Conservation (phyloP, 2,797 vertebrate species). For the Erpetoichthys calabaricus region DNA sequence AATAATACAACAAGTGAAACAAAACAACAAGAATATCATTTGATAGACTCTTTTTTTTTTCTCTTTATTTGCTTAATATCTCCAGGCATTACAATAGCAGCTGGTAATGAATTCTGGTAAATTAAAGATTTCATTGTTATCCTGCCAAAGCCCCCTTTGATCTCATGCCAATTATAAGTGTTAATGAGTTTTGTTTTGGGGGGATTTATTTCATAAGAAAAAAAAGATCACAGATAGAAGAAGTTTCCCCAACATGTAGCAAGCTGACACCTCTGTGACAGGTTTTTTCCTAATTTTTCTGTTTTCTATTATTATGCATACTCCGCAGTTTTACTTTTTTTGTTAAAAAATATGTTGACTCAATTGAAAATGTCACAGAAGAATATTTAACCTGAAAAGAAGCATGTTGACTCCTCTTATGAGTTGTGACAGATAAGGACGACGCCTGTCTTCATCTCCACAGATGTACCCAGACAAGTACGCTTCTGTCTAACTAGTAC, state of each 20-base stretch:
- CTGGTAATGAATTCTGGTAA: constrained; percentile 58
- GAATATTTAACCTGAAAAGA: constrained; percentile 93
- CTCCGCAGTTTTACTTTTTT: constrained; percentile 76
- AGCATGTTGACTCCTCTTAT: constrained; percentile 88
- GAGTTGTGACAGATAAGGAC: constrained; percentile 92
- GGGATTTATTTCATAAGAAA: too few species aligned
- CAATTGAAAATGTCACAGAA: constrained; percentile 89
- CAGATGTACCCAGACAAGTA: constrained; percentile 84
- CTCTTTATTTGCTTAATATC: constrained; percentile 52
- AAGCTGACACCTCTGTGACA: constrained; percentile 85
- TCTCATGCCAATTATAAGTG: constrained; percentile 84
- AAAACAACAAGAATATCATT: constrained; percentile 35
- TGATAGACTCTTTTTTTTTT: constrained; percentile 36
- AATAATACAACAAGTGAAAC: constrained; percentile 22
- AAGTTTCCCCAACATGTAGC: constrained; percentile 53
- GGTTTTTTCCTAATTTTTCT: constrained; percentile 56
- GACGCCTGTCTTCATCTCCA: constrained; percentile 82
- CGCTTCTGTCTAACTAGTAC: constrained; percentile 78
- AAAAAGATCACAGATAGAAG: constrained; percentile 57
- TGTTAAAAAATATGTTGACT: constrained; percentile 78
- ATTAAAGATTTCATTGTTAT: constrained; percentile 61
- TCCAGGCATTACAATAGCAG: constrained; percentile 38
- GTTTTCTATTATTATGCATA: constrained; percentile 67
- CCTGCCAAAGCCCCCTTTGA: constrained; percentile 64
- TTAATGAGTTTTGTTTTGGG: constrained; percentile 64